These are phyloP conservation scores for Crenichthys baileyi DNA, from an alignment of 2,797 vertebrate genomes.

Conservation along the genomic window DNA sequence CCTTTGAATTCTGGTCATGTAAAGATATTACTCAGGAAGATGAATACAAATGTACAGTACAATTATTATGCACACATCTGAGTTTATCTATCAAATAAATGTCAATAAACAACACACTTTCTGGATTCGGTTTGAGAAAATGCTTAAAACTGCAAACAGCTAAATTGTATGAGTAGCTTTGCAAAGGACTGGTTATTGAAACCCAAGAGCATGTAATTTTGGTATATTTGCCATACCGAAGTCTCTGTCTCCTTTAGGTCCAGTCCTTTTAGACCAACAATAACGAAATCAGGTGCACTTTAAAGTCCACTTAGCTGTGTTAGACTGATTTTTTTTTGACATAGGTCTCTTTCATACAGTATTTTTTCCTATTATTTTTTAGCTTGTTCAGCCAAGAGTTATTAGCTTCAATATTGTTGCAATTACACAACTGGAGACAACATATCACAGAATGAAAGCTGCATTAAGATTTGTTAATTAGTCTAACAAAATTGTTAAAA, in stretches of 20 bases:
- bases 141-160: background rate
- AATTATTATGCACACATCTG: background rate
- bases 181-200: background rate
- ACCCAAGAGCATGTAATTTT: background rate
- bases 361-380: background rate
- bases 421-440: background rate
- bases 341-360: background rate
- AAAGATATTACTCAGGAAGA: background rate
- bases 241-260: background rate
- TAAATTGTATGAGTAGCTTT: background rate
- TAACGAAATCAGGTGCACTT: background rate
- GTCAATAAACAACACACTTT: background rate
- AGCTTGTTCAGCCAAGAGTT: background rate
- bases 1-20: background rate
- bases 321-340: background rate
- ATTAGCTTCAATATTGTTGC: background rate
- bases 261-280: background rate
- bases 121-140: background rate
- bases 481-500: background rate
- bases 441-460: background rate
- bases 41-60: background rate
- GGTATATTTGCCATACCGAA: background rate
- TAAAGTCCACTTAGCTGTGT: background rate
- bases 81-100: background rate
- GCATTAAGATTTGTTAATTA: background rate